Evolutionary conservation across 1,140 invertebrate genomes (phyloP), one percentile per base, ranked within the genome.

Genomic region (Drosophila setifemur): DNA sequence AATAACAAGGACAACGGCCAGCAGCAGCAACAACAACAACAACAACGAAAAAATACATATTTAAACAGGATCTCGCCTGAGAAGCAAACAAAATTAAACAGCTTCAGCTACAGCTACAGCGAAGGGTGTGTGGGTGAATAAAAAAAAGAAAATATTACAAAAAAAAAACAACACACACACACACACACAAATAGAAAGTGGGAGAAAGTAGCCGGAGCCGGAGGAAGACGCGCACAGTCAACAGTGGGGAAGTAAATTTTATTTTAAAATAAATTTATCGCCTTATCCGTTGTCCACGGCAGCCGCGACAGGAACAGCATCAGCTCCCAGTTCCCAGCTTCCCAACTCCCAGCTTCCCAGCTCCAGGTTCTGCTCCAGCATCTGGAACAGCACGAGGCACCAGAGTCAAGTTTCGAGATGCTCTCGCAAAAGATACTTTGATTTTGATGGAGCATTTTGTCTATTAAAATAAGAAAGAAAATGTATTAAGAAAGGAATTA

Each of bases 201-300:
- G 26, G 12, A 19, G 19, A 21, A 47, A 49, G 28, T 26, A 16
- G 31, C 11, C 18, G 9, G 9, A 8, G 8, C 8, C 18, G 12
- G 44, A 53, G 23, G 37, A 29, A 49, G 31, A 33, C 47, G 43
- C n/a, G n/a, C n/a, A n/a, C 44, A 40, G 25, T 40, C 49, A 75
- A 54, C 82, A 73, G 68, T 71, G 76, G 76, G 82, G 69, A 86
- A 86, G 81, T 86, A 86, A 86, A 86, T 86, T 86, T 86, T 86
- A 86, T 86, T 86, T 85, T 86, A 87, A 86, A 86, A 86, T 86
- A 86, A 86, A 86, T 86, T 86, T 86, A 86, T 86, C 81, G 81
- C 82, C 82, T 86, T 86, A 86, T 86, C 79, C 79, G 81, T 85
- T 85, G 69, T 85, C 83, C 76, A 87, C 64, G 79, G 76, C 82